phyloP scores from a whole-genome alignment of 2,888 invertebrate genomes.

The Tromatobia lineatoria region DNA sequence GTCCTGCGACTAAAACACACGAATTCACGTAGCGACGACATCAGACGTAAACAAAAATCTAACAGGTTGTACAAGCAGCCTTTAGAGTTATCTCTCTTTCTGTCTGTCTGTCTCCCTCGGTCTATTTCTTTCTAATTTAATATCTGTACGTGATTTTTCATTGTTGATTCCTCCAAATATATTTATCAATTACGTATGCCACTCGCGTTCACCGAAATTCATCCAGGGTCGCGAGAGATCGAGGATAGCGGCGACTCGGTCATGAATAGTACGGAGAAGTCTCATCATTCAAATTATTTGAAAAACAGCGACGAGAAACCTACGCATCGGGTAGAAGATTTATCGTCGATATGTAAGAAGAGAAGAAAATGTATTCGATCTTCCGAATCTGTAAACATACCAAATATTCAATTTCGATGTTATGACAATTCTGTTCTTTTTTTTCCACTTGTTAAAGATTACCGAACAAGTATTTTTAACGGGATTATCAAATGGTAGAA shows the following conservation, averaged over 20 bases:
- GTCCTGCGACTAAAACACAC: neutral
- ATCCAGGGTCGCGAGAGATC: slow-evolving; percentile 35
- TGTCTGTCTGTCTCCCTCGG: slow-evolving; percentile 12
- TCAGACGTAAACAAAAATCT: slow-evolving; percentile 64
- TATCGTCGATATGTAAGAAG: slow-evolving; percentile 16
- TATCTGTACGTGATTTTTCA: slow-evolving; percentile 6
- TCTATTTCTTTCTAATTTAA: slow-evolving; percentile 6
- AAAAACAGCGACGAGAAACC: neutral
- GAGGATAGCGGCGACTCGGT: neutral
- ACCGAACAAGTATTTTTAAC: slow-evolving; percentile 47
- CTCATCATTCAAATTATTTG: slow-evolving; percentile 19
- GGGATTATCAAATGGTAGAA: slow-evolving; percentile 22
- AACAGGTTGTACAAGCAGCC: slow-evolving; percentile 65
- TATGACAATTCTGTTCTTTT: neutral
- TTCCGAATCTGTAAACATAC: neutral
- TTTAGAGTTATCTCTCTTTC: slow-evolving; percentile 29
- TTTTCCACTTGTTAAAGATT: neutral
- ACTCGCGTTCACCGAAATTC: slow-evolving; percentile 30
- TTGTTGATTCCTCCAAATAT: neutral
- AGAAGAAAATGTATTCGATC: neutral
- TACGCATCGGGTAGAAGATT: neutral
- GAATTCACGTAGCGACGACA: slow-evolving; percentile 28
- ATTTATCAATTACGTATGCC: slow-evolving; percentile 45
- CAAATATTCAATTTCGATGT: neutral
- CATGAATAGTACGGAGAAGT: neutral